These are phyloP conservation scores for Syrmaticus mikado DNA, from an alignment of 2,113 vertebrate genomes.

Conservation along the genomic window DNA sequence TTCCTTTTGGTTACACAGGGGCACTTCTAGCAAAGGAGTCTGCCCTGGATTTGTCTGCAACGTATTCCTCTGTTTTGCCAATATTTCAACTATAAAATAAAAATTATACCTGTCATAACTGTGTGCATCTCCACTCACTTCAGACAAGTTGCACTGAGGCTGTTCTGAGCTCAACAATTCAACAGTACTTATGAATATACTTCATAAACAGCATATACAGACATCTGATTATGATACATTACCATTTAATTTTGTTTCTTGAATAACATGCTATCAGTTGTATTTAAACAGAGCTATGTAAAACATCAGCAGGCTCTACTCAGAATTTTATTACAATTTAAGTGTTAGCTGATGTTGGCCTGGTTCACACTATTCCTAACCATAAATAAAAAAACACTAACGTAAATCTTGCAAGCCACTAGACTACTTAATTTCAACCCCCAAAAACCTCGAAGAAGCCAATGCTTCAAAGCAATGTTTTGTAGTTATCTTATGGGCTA, in stretches of 20 bases:
- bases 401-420: not conserved
- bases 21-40: not conserved
- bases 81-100: not conserved
- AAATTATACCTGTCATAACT: not conserved
- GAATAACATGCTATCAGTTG: not conserved
- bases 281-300: not conserved
- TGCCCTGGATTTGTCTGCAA: not conserved
- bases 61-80: not conserved
- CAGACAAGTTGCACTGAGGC: not conserved
- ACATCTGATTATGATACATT: not conserved
- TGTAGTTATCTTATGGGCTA: not conserved
- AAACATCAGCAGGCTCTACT: not conserved
- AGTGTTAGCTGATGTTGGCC: too few relatives aligned
- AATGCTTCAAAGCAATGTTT: not conserved
- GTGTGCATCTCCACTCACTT: not conserved
- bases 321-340: not conserved
- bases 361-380: not conserved
- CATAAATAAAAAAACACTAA: not conserved
- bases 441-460: not conserved
- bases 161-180: not conserved
- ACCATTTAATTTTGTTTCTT: not conserved
- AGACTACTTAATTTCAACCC: not conserved
- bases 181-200: not conserved
- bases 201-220: not conserved
- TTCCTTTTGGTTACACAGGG: not conserved